A percentile compares a stretch with the other conserved stretches of the same genome.
phyloP scores from a whole-genome alignment of 1,140 invertebrate species.

The Drepana arcuata region DNA sequence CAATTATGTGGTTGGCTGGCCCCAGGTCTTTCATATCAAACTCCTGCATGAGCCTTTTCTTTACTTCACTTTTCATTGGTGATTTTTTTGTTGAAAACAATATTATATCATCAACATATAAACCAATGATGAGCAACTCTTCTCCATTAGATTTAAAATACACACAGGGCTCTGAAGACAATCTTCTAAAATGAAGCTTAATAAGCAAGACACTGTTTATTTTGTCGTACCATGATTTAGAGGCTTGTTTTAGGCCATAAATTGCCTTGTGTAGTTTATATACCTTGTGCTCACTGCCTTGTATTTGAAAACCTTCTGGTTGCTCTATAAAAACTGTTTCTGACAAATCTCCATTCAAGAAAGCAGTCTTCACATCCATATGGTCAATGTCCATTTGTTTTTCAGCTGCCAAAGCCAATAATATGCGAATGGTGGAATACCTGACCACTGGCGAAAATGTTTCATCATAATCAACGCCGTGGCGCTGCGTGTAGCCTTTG shows the following conservation, averaged over 20 bases:
- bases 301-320: background rate
- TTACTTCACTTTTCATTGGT: slow-evolving; percentile 8
- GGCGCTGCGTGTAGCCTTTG: background rate
- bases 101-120: background rate
- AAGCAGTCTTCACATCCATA: background rate
- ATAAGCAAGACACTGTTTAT: background rate
- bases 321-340: background rate
- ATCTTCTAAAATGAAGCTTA: background rate
- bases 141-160: background rate
- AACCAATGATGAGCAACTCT: background rate
- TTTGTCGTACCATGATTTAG: background rate
- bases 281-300: background rate
- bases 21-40: slow-evolving; percentile 19
- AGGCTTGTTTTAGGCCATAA: background rate
- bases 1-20: slow-evolving; percentile 12
- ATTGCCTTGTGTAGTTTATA: background rate
- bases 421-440: background rate
- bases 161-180: background rate
- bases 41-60: slow-evolving; percentile 10
- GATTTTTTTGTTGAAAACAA: background rate
- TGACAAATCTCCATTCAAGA: background rate
- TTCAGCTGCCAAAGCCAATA: background rate
- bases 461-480: background rate
- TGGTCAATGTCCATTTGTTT: background rate
- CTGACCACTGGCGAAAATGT: background rate